These are phyloP conservation scores for Drosophila birchii DNA, from an alignment of 2,888 invertebrate genomes.

Conservation along the genomic window DNA sequence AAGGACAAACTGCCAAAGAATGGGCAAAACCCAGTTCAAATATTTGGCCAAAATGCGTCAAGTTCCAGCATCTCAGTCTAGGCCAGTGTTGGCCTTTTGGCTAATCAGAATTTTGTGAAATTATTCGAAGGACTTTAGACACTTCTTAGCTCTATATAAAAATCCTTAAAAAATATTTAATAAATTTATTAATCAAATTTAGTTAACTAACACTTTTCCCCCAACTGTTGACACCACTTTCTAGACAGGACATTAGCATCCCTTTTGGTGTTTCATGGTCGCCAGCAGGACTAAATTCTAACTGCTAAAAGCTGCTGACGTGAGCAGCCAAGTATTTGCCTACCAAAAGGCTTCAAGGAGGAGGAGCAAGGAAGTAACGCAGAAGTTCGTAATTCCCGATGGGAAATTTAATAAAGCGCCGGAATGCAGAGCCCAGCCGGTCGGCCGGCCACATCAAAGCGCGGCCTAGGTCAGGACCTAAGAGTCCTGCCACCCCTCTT, in stretches of 20 bases:
- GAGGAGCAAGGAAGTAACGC: conserved; percentile 13
- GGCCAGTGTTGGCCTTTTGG: conserved; percentile 19
- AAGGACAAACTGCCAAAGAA: conserved; percentile 26
- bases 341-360: conserved; percentile 13
- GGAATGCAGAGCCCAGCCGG: conserved; percentile 56
- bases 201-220: background rate
- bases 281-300: conserved; percentile 8
- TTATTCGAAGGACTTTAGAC: background rate
- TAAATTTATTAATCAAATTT: background rate
- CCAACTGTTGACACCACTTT: background rate
- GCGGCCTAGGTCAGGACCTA: conserved; percentile 58
- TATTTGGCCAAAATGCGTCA: conserved; percentile 76
- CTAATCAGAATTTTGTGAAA: too few relatives aligned
- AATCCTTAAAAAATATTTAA: background rate
- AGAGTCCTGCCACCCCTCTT: background rate
- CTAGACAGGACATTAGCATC: conserved; percentile 27
- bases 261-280: conserved; percentile 12
- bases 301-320: conserved; percentile 24
- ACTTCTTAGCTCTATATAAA: background rate
- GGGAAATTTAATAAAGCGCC: conserved; percentile 74
- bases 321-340: conserved; percentile 53
- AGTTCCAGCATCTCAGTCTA: conserved; percentile 41
- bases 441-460: conserved; percentile 68
- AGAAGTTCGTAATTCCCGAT: conserved; percentile 57
- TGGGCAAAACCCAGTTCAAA: conserved; percentile 66